Percentiles rank a stretch among this genome's conserved stretches.
Conservation (phyloP, 1,140 invertebrate species). For the Vollenhovia emeryi region DNA sequence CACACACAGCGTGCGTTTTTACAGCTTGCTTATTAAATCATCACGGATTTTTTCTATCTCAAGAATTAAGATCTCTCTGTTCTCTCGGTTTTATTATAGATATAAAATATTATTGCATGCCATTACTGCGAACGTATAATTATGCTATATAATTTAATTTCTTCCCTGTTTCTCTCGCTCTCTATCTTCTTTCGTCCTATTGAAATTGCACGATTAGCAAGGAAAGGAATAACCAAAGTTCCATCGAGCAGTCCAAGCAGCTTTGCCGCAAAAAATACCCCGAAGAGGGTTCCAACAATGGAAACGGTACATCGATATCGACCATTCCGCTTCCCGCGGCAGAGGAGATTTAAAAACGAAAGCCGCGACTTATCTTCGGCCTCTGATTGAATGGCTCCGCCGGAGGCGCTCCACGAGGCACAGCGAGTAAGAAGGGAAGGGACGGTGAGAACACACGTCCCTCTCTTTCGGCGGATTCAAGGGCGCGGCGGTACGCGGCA, state of each 20-base stretch:
- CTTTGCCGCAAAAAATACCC: neutral
- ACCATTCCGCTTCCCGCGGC: conserved; percentile 44
- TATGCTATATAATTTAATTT: neutral
- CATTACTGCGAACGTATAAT: neutral
- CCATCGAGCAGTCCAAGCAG: neutral
- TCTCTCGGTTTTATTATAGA: neutral
- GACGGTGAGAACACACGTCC: conserved; percentile 51
- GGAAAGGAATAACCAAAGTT: neutral
- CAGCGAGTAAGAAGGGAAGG: conserved; percentile 29
- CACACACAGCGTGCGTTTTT: neutral
- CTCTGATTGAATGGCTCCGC: conserved; percentile 84
- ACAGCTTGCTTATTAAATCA: neutral
- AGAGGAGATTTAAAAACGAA: conserved; percentile 74
- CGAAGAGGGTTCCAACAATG: conserved; percentile 9
- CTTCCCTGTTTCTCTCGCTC: neutral
- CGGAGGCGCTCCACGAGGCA: conserved; percentile 76
- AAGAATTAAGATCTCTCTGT: neutral
- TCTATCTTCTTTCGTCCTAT: neutral
- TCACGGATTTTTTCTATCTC: neutral
- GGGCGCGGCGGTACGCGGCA: conserved; percentile 70
- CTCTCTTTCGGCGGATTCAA: conserved; percentile 79
- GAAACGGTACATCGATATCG: conserved; percentile 69
- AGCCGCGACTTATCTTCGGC: conserved; percentile 78
- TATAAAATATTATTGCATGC: conserved; percentile 1
- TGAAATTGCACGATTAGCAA: neutral